Percentiles rank a stretch among this genome's conserved stretches.
These are phyloP conservation scores for Sialis lutaria DNA, from an alignment of 2,888 invertebrate species.

Conservation along the genomic window DNA sequence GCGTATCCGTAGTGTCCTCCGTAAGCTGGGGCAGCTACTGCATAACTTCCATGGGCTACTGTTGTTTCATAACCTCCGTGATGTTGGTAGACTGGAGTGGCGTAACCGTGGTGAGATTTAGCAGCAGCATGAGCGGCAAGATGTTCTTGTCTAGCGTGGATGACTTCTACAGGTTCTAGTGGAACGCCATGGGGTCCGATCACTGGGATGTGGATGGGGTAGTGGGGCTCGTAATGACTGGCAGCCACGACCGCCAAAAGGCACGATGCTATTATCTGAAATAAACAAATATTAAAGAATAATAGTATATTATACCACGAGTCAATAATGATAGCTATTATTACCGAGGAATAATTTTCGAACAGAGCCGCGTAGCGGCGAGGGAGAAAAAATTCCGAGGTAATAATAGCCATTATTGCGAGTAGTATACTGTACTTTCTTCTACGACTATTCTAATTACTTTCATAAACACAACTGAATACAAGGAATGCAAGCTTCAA, in stretches of 20 bases:
- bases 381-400: too few relatives aligned
- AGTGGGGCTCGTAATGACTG: slow-evolving; percentile 6
- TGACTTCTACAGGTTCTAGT: slow-evolving; percentile 7
- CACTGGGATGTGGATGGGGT: slow-evolving; percentile 9
- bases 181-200: slow-evolving; percentile 8
- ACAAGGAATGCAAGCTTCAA: too few relatives aligned
- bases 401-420: too few relatives aligned
- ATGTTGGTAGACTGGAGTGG: slow-evolving; percentile 1
- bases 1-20: slow-evolving; percentile 1
- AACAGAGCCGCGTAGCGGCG: too few relatives aligned
- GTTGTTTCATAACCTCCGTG: slow-evolving; percentile 4
- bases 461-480: too few relatives aligned
- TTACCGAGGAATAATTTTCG: too few relatives aligned
- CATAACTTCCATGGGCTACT: slow-evolving; percentile 6
- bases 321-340: too few relatives aligned
- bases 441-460: too few relatives aligned
- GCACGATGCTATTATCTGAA: slow-evolving; percentile 7
- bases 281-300: neutral
- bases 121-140: slow-evolving; percentile 1
- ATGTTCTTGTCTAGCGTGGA: slow-evolving; percentile 7
- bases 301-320: too few relatives aligned
- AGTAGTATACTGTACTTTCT: too few relatives aligned
- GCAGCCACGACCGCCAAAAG: slow-evolving; percentile 7
- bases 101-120: neutral
- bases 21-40: slow-evolving; percentile 5